A percentile compares a stretch with the other conserved stretches of the same genome.
Evolutionary conservation across 2,113 vertebrate genomes (phyloP).

Genomic region (Syrrhaptes paradoxus): DNA sequence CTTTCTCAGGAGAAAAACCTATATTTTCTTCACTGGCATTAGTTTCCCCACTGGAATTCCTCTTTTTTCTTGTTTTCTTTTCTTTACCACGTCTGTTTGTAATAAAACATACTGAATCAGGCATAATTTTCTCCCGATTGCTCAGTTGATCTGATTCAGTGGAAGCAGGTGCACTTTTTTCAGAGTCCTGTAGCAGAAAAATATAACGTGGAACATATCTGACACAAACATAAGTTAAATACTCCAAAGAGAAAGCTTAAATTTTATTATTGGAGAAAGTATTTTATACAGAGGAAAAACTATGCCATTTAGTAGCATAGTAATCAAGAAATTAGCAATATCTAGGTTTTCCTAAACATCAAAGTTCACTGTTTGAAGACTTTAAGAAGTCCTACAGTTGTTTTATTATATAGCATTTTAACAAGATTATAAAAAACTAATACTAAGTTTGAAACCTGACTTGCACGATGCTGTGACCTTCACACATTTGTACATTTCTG

Average conservation of each 20-base stretch:
- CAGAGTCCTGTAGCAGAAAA: constrained; percentile 52
- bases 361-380: background rate
- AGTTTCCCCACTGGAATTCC: background rate
- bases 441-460: background rate
- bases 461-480: background rate
- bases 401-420: background rate
- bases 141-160: background rate
- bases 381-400: background rate
- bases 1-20: background rate
- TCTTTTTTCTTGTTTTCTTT: constrained; percentile 51
- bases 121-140: background rate
- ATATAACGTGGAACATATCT: background rate
- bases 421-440: background rate
- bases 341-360: background rate
- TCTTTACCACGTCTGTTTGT: constrained; percentile 74
- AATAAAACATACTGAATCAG: background rate
- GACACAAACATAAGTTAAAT: background rate
- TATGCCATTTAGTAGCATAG: background rate
- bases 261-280: background rate
- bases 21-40: background rate
- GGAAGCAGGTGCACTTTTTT: background rate
- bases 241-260: background rate
- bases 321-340: background rate
- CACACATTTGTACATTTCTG: background rate
- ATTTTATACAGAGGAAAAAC: background rate